Percentiles rank a stretch among this genome's conserved stretches.
These are phyloP conservation scores for Gallinago undulata DNA, from an alignment of 2,113 vertebrate genomes.

Conservation along the genomic window DNA sequence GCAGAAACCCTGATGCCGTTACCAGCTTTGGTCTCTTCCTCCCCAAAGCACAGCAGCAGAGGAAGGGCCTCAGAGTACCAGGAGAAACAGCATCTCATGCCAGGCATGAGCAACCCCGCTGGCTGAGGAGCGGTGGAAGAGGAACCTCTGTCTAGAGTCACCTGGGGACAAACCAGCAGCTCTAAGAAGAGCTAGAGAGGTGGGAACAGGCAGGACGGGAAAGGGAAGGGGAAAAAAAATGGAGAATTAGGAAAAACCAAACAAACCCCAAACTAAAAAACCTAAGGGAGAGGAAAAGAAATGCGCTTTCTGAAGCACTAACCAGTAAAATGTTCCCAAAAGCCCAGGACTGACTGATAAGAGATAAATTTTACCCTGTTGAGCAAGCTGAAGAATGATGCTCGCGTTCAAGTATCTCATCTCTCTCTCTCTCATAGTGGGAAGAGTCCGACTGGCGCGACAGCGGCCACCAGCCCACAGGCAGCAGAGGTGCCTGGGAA, in stretches of 20 bases:
- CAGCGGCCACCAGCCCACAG: neutral
- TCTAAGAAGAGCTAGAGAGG: neutral
- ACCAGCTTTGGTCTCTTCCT: constrained; percentile 38
- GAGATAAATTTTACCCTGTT: neutral
- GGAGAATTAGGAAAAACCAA: neutral
- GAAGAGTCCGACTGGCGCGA: neutral
- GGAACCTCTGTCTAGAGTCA: neutral
- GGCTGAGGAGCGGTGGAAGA: neutral
- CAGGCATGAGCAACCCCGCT: neutral
- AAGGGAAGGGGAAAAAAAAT: neutral
- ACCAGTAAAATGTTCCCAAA: neutral
- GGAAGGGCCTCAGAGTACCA: constrained; percentile 1
- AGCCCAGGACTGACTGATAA: rapidly evolving
- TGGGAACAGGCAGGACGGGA: neutral
- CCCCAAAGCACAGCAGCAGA: constrained; percentile 19
- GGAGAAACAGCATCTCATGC: neutral
- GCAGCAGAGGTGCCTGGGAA: neutral
- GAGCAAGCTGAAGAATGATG: neutral
- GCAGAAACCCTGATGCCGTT: constrained; percentile 11
- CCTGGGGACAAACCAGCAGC: neutral
- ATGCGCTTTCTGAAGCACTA: neutral
- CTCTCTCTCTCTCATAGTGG: neutral
- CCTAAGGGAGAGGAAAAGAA: neutral
- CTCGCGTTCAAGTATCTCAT: neutral
- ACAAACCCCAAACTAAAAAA: neutral